phyloP scores from a whole-genome alignment of 1,140 invertebrate genomes.

The Muscidifurax raptorellus region DNA sequence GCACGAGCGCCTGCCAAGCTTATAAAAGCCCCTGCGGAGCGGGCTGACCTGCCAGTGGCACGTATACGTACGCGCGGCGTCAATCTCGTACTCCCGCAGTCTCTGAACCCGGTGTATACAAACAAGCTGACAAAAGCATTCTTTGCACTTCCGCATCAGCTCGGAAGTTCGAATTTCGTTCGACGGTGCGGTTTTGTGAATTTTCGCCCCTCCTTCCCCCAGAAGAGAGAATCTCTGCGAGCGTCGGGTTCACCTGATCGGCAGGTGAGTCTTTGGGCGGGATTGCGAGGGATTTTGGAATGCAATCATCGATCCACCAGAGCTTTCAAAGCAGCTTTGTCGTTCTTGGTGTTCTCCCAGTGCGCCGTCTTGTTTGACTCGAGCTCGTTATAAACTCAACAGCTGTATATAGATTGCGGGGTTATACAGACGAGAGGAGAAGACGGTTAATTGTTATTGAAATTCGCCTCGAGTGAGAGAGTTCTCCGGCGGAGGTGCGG shows the following conservation, averaged over 20 bases:
- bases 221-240: not conserved
- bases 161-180: not conserved
- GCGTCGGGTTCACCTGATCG: not conserved
- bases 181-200: not conserved
- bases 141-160: not conserved
- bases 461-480: too few species aligned
- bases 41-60: constrained; percentile 61
- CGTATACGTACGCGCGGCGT: constrained; percentile 38
- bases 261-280: constrained; percentile 15
- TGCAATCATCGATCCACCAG: not conserved
- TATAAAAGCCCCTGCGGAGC: constrained; percentile 63
- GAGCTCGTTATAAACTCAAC: not conserved
- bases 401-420: too few species aligned
- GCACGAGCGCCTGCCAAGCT: constrained; percentile 40
- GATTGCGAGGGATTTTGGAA: not conserved
- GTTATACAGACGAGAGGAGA: too few species aligned
- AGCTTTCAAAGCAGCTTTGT: not conserved
- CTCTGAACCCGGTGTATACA: not conserved
- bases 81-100: constrained; percentile 12
- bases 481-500: too few species aligned
- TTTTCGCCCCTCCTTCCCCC: not conserved
- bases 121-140: not conserved
- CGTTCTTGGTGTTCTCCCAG: too few species aligned
- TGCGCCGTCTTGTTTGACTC: not conserved
- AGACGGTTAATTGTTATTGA: too few species aligned